These are phyloP conservation scores for Penaeus japonicus DNA, from an alignment of 1,140 invertebrate genomes.

Conservation along the genomic window DNA sequence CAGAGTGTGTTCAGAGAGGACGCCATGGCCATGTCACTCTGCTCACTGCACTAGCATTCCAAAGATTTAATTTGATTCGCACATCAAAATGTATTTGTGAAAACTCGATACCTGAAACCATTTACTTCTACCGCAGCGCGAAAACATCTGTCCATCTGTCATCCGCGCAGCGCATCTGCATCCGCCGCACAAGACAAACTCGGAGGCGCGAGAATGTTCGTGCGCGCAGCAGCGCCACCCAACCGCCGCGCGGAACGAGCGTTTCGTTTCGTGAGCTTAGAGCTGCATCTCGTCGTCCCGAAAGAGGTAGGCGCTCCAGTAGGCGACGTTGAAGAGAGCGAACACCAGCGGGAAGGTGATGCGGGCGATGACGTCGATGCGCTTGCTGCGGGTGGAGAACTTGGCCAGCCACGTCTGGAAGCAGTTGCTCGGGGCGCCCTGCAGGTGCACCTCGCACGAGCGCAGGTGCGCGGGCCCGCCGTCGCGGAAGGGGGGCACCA, in stretches of 20 bases:
- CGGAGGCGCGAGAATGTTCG: neutral
- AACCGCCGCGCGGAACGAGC: too few relatives aligned
- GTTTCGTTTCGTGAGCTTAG: too few relatives aligned
- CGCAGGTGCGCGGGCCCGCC: conserved; percentile 77
- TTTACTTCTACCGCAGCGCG: too few relatives aligned
- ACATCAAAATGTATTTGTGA: too few relatives aligned
- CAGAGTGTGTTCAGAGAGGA: too few relatives aligned
- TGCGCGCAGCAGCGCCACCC: neutral
- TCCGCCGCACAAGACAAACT: too few relatives aligned
- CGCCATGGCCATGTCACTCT: too few relatives aligned
- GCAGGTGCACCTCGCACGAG: conserved; percentile 78
- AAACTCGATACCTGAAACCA: too few relatives aligned
- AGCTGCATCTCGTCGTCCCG: conserved; percentile 13
- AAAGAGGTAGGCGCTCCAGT: conserved; percentile 92
- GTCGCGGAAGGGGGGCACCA: conserved; percentile 80
- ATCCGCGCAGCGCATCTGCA: too few relatives aligned
- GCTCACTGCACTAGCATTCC: too few relatives aligned
- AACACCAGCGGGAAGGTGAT: conserved; percentile 94
- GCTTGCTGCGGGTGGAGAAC: conserved; percentile 89
- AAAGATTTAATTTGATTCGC: too few relatives aligned
- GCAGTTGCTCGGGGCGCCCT: conserved; percentile 66
- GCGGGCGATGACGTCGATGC: conserved; percentile 93
- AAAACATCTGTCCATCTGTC: too few relatives aligned
- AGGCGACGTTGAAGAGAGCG: conserved; percentile 92
- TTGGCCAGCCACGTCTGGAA: conserved; percentile 93